Percentiles rank a stretch among this genome's conserved stretches.
Conservation (phyloP, 2,113 vertebrate genomes). For the Motacilla alba region DNA sequence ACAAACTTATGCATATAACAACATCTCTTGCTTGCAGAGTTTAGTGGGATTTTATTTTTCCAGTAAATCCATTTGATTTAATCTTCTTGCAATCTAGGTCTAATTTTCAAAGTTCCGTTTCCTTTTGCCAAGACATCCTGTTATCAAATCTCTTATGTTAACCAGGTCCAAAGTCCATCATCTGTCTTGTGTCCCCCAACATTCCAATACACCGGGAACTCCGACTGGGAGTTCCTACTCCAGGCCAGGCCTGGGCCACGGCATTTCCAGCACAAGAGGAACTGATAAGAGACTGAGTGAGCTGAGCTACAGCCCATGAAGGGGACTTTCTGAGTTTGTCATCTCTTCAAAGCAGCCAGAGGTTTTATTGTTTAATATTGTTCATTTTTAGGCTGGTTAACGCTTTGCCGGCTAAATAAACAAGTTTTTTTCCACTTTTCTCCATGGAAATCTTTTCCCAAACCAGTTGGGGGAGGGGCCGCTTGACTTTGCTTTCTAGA, state of each 20-base stretch:
- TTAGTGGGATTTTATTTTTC: no score
- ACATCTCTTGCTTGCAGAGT: no score
- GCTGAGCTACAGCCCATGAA: not conserved
- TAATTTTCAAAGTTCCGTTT: no score
- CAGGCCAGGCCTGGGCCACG: accelerated
- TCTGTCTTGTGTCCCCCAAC: no score
- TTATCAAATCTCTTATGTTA: no score
- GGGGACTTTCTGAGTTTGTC: not conserved
- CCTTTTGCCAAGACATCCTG: no score
- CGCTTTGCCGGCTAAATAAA: not conserved
- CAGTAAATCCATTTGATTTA: no score
- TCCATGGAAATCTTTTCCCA: not conserved
- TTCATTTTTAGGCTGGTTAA: not conserved
- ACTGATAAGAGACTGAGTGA: not conserved
- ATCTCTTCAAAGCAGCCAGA: not conserved
- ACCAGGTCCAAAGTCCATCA: no score
- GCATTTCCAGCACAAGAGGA: not conserved
- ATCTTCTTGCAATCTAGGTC: no score
- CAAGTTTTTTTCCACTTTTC: not conserved
- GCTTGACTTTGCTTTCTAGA: not conserved
- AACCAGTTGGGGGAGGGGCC: not conserved
- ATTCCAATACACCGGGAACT: not conserved
- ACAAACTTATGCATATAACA: no score
- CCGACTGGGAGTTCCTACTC: no score
- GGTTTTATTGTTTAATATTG: not conserved